Base-by-base conservation (phyloP, 2,797 vertebrate species). In the Vespertilio murinus region DNA sequence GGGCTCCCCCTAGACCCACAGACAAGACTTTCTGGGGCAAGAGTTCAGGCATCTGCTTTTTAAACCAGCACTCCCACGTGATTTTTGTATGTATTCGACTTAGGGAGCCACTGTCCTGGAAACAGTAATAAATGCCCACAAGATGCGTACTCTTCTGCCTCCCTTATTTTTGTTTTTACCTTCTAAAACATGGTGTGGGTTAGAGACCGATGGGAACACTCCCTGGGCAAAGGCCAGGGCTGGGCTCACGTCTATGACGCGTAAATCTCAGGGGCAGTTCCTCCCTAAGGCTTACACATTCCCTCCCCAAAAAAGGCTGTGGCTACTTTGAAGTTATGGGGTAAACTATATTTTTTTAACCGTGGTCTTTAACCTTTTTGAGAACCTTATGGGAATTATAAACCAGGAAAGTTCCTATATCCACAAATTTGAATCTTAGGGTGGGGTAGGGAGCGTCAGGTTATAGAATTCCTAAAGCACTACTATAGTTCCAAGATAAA, bases 101-200 rank as follows among this genome's bases (percentile, higher is more conserved):
- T 80, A 74, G 84, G 91, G 49, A 93, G 75, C 38, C 18, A 30
- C 52, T 79, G 18, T 59, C 54, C 35, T 42, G 35, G 35, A 14
- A 89, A 33, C 35, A 78, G 28, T 54, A 86, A 9, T 78, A 59
- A 35, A 59, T 64, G 25, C 33, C 65, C 59, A 77, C 45, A 45
- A 84, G 84, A 71, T 69, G 23, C 13, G 14, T 71, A 52, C 16
- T 79, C 30, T 25, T 86, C 79, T 87, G 61, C n/a, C 10, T 4
- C 28, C 56, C 12, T 61, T 61, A 14, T 61, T 61, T 61, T 64
- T n/a, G 23, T 64, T 77, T 86, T 73, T 88, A 45, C 67, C 64
- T 52, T 88, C 18, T 89, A 42, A 93, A 80, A 47, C 56, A n/a
- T 73, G 67, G 89, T 82, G 81, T 95, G 52, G 54, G 30, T 67